Evolutionary conservation across 2,888 invertebrate genomes (phyloP), one percentile per base, ranked within the genome.

Genomic region (Drymonia ruficornis): DNA sequence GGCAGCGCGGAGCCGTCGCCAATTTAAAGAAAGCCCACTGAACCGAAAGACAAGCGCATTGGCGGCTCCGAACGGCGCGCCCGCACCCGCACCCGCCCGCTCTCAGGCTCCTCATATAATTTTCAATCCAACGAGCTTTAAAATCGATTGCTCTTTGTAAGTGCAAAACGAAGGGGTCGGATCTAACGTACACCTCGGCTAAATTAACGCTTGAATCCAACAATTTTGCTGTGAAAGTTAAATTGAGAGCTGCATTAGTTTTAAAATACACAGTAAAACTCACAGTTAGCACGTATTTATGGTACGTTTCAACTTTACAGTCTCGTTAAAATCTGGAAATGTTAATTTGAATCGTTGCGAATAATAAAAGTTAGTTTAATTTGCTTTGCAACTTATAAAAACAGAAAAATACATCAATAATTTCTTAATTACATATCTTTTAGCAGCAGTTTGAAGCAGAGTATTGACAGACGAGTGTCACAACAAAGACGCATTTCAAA

Each of bases 11-110:
- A 85, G 86, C 90, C 90, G 86, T 90, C 91, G 91, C 90, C 93
- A 93, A 93, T 93, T 93, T 93, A 93, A 93, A 93, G 93, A 93
- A 93, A 93, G 91, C 92, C 90, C 93, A 93, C 81, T 93, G 93
- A 93, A 93, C 92, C 87, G 93, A 91, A 93, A 93, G 92, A 91
- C 91, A 93, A 93, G 93, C 92, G 92, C 91, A 93, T 90, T 91
- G 93, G 91, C 87, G 91, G 92, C 91, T 89, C 89, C 87, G 83
- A 87, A 80, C 87, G 75, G 57, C 62, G 64, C n/a, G 7, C 28
- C 80, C 82, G 78, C 83, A 76, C 85, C 86, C 83, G 82, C 80
- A 83, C 84, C 80, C 81, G 67, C 70, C 76, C 76, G 74, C 79
- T 84, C 83, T 84, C 83, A 89, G 84, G 89, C 86, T 89, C 81